Base-by-base conservation (phyloP, 2,113 vertebrate genomes). In the Podarcis muralis region DNA sequence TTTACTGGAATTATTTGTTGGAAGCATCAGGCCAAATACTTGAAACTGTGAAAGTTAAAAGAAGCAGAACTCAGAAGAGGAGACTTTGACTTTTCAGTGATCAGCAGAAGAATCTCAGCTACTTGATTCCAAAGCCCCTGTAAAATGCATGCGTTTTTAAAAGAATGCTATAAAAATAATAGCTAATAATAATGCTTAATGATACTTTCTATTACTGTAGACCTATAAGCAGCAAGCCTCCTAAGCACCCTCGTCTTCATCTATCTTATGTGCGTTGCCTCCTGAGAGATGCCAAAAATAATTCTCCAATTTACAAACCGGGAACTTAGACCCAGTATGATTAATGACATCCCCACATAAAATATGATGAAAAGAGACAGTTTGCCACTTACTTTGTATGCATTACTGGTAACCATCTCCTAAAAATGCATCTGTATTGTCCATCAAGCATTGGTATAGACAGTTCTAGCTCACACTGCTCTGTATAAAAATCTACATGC, bases 1-100 rank as follows among this genome's bases (percentile, higher is more conserved):
- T 88, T 93, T 90, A 32, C 48, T 89, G 86, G 8, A 78, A 3
- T 81, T 84, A 81, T 84, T 80, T 80, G 66, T 23, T 69, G 27
- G n/a, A 87, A 81, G n/a, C 57, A 15, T 83, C 20, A 83, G 27
- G 53, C 84, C 16, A 79, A 89, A 79, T 12, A 27, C 79, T 94
- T 8, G 0, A 87, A 66, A 16, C 40, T 57, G 66, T 81, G 43
- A 40, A 87, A 71, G 65, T 87, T 87, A 87, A 87, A 80, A 87
- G 86, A 81, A 80, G 27, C 84, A 87, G 57, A 37, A 81, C 77
- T 90, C 66, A 20, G 62, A 83, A 87, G 53, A 5, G 65, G 37
- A 35, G 53, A 35, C n/a, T 87, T 37, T 85, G 75, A 48, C 74
- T 87, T 81, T 27, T 71, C 65, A 59, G n/a, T 87, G 40, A 81